phyloP scores from a whole-genome alignment of 1,140 invertebrate genomes.

The Drosophila kohkoa region DNA sequence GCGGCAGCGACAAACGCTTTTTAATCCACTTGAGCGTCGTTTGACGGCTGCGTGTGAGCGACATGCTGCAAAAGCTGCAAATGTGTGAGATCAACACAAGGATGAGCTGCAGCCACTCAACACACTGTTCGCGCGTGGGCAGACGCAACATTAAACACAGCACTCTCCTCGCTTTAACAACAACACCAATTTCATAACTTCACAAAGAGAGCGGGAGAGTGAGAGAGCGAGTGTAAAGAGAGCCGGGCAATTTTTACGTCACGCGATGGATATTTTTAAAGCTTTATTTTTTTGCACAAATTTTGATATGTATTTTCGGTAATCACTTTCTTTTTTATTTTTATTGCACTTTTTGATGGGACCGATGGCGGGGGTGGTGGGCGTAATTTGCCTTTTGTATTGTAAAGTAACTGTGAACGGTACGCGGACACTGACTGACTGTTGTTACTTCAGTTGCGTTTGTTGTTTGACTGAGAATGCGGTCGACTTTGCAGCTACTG shows the following conservation, averaged over 20 bases:
- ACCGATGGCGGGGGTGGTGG: background rate
- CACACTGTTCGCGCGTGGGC: constrained; percentile 59
- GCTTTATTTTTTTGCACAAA: constrained; percentile 33
- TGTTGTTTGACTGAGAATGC: constrained; percentile 81
- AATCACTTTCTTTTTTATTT: constrained; percentile 32
- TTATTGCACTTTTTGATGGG: constrained; percentile 21
- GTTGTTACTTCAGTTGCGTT: constrained; percentile 80
- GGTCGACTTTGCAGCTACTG: constrained; percentile 52
- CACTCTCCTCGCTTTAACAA: constrained; percentile 4
- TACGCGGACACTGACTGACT: constrained; percentile 44
- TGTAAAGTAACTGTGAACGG: constrained; percentile 29
- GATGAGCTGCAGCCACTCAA: constrained; percentile 71
- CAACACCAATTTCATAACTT: constrained; percentile 59
- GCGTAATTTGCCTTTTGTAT: constrained; percentile 10
- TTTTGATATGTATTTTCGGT: constrained; percentile 7
- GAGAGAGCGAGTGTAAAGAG: background rate
- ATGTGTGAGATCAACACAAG: constrained; percentile 59
- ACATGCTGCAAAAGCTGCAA: constrained; percentile 68
- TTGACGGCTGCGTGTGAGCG: constrained; percentile 62
- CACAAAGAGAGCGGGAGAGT: constrained; percentile 7
- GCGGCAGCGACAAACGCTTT: constrained; percentile 63
- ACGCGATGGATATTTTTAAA: constrained; percentile 17
- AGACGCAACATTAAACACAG: constrained; percentile 62
- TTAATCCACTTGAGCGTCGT: constrained; percentile 76
- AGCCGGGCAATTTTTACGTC: constrained; percentile 3